Percentiles rank a stretch among this genome's conserved stretches.
phyloP scores from a whole-genome alignment of 37 sponge, comb jelly and placozoan genomes.

The Diacarnus erythraeanus region DNA sequence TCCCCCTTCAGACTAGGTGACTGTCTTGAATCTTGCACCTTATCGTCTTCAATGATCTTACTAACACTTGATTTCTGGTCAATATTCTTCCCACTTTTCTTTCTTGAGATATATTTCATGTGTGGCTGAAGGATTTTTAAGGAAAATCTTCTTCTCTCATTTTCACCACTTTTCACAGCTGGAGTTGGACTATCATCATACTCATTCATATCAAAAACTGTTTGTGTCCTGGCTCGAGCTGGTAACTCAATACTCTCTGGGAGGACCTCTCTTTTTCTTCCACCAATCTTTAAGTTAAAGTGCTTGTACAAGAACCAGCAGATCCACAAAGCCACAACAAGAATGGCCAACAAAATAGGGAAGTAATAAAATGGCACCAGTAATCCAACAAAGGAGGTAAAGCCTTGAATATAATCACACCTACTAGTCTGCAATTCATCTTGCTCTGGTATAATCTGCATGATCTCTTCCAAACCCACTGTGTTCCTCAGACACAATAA shows the following conservation, averaged over 20 bases:
- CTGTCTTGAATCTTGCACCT: not conserved
- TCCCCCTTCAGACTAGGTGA: not conserved
- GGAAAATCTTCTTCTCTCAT: no score
- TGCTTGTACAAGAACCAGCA: not conserved
- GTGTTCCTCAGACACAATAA: conserved; percentile 44
- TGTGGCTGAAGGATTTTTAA: not conserved
- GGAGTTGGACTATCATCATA: not conserved
- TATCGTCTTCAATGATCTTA: not conserved
- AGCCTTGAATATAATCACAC: not conserved
- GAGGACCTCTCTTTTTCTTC: no score
- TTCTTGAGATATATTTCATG: not conserved
- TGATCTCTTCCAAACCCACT: conserved; percentile 1
- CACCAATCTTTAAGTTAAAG: not conserved
- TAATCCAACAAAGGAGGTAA: not conserved
- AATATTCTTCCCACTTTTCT: not conserved
- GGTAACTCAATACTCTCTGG: not conserved
- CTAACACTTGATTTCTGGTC: not conserved
- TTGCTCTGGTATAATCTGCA: not conserved
- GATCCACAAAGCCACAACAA: conserved; percentile 11
- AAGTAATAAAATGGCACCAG: conserved; percentile 54
- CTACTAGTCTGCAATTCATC: no score
- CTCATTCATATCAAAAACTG: not conserved
- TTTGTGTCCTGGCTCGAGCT: not conserved
- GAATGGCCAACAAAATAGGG: conserved; percentile 38
- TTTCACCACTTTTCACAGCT: not conserved